Percentiles rank a stretch among this genome's conserved stretches.
These are phyloP conservation scores for Sepioteuthis lessoniana DNA, from an alignment of 2,888 invertebrate species.

Conservation along the genomic window DNA sequence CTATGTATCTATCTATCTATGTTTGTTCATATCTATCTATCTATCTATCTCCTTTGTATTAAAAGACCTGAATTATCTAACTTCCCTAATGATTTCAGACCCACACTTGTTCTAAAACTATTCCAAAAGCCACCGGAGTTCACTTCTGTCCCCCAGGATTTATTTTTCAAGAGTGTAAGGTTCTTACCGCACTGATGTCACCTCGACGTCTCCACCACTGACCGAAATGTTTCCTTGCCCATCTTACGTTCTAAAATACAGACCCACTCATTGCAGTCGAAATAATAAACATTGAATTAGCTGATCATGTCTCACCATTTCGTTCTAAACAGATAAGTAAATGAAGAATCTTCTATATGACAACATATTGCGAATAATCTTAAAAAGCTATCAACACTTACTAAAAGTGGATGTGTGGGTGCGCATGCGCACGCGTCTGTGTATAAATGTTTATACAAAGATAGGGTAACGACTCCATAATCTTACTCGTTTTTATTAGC, in stretches of 20 bases:
- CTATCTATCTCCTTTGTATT: background rate
- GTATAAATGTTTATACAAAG: no score
- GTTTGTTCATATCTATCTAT: background rate
- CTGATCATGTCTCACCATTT: background rate
- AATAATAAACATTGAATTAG: conserved; percentile 10
- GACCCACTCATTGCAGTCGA: background rate
- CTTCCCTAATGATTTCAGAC: background rate
- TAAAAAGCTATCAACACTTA: no score
- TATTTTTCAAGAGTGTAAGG: conserved; percentile 39
- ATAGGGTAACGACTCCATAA: no score
- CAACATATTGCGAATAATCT: no score
- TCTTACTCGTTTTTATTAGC: no score
- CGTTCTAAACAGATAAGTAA: background rate
- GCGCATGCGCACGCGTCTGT: no score
- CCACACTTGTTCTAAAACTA: background rate
- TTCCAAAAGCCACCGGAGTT: background rate
- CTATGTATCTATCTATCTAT: background rate
- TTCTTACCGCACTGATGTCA: conserved; percentile 18
- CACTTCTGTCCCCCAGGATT: conserved; percentile 12
- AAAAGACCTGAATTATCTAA: background rate
- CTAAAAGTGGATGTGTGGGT: no score
- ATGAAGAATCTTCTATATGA: no score
- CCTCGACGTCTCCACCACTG: background rate
- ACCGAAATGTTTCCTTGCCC: background rate
- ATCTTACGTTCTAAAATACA: no score